Evolutionary conservation across 37 sponge, comb jelly and placozoan species (phyloP).

Genomic region (Axinella damicornis): DNA sequence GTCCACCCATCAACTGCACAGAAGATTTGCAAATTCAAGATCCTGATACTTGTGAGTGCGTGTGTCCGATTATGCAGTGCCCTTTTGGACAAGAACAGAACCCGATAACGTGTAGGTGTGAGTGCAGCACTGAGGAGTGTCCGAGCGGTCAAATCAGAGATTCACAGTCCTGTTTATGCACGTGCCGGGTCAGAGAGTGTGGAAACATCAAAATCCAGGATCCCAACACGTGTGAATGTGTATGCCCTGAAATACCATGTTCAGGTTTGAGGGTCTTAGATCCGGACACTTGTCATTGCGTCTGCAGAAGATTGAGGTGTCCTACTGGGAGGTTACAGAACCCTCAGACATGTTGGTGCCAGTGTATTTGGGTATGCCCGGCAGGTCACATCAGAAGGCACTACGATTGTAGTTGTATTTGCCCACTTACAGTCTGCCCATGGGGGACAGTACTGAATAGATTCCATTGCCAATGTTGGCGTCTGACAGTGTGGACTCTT

Average conservation of each 20-base stretch:
- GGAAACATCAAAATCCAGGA: background rate
- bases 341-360: constrained; percentile 33
- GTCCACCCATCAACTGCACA: constrained; percentile 14
- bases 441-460: background rate
- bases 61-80: constrained; percentile 19
- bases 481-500: no score
- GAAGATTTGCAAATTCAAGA: constrained; percentile 11
- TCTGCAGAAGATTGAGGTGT: constrained; percentile 27
- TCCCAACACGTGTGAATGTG: constrained; percentile 34
- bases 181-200: constrained; percentile 18
- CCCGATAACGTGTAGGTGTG: constrained; percentile 20
- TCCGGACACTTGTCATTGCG: constrained; percentile 32
- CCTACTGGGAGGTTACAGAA: background rate
- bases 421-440: background rate
- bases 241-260: no score
- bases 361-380: background rate
- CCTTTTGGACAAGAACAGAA: constrained; percentile 33
- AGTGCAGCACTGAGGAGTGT: constrained; percentile 27
- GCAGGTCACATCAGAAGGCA: background rate
- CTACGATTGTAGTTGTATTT: background rate
- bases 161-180: constrained; percentile 34
- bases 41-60: constrained; percentile 52
- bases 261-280: background rate
- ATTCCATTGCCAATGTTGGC: background rate
- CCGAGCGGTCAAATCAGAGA: constrained; percentile 25